These are phyloP conservation scores for Tadarida brasiliensis DNA, from an alignment of 2,797 vertebrate species.

Conservation along the genomic window DNA sequence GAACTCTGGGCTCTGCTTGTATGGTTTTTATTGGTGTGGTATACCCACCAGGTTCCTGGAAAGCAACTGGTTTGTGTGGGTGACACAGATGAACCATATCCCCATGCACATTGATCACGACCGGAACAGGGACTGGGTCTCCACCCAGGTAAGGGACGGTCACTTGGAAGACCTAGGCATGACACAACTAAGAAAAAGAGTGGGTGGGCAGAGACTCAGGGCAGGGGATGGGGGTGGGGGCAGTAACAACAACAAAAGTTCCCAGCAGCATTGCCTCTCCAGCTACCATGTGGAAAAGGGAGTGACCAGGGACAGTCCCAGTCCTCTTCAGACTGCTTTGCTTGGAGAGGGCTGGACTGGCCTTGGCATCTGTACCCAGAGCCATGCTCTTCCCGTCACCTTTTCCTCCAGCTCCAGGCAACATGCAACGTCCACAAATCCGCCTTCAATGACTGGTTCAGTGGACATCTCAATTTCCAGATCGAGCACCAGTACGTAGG, in stretches of 20 bases:
- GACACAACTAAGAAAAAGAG: neutral
- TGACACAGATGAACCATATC: conserved; percentile 99
- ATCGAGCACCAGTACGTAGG: conserved; percentile 92
- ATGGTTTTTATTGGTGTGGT: conserved; percentile 31
- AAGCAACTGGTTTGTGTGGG: conserved; percentile 99
- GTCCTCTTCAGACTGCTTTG: neutral
- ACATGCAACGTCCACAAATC: conserved; percentile 91
- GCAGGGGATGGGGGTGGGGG: too few relatives aligned
- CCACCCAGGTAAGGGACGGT: conserved; percentile 87
- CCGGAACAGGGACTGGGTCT: conserved; percentile 89
- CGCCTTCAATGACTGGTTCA: conserved; percentile 92
- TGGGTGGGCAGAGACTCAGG: neutral
- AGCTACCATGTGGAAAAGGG: neutral
- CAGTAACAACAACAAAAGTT: neutral
- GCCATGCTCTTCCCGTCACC: neutral
- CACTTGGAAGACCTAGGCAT: neutral
- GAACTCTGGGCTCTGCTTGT: neutral
- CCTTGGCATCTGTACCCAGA: neutral
- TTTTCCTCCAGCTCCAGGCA: conserved; percentile 87
- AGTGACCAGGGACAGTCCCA: neutral
- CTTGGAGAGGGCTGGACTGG: neutral
- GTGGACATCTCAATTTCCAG: conserved; percentile 92
- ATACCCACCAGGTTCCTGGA: conserved; percentile 94
- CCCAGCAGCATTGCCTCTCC: neutral
- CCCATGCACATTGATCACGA: conserved; percentile 93